Percentiles rank a stretch among this genome's conserved stretches.
phyloP scores from a whole-genome alignment of 1,140 invertebrate genomes.

The Heliconius himera region DNA sequence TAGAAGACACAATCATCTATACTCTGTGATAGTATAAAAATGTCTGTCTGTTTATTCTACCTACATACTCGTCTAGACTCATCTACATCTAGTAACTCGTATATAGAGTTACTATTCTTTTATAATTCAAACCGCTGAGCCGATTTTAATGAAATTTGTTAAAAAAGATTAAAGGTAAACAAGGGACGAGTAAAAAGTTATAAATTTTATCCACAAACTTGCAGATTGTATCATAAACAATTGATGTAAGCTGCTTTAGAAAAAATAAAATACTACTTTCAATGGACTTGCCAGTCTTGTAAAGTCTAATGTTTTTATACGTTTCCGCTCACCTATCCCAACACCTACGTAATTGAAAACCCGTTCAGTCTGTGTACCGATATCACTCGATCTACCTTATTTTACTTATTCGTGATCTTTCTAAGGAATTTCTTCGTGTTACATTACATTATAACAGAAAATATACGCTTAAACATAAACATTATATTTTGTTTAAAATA shows the following conservation, averaged over 20 bases:
- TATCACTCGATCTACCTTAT: slow-evolving; percentile 11
- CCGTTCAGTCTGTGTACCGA: slow-evolving; percentile 1
- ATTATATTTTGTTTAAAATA: not conserved
- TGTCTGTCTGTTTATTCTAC: no score
- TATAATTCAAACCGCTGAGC: not conserved
- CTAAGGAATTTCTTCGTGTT: not conserved
- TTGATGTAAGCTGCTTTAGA: not conserved
- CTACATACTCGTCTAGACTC: no score
- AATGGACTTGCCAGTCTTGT: not conserved
- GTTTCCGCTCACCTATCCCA: slow-evolving; percentile 8
- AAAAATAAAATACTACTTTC: not conserved
- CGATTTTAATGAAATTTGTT: not conserved
- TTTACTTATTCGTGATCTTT: not conserved
- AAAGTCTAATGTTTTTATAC: slow-evolving; percentile 3
- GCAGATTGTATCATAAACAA: not conserved
- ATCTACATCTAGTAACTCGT: no score
- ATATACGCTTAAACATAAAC: not conserved
- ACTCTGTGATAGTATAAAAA: no score
- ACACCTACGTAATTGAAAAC: slow-evolving; percentile 15
- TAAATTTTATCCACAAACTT: not conserved
- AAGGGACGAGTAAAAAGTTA: not conserved
- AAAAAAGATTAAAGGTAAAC: not conserved
- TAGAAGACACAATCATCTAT: not conserved
- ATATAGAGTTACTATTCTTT: not conserved
- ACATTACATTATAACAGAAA: not conserved